Conservation (phyloP, 2,797 vertebrate species). For the Limnodromus scolopaceus region DNA sequence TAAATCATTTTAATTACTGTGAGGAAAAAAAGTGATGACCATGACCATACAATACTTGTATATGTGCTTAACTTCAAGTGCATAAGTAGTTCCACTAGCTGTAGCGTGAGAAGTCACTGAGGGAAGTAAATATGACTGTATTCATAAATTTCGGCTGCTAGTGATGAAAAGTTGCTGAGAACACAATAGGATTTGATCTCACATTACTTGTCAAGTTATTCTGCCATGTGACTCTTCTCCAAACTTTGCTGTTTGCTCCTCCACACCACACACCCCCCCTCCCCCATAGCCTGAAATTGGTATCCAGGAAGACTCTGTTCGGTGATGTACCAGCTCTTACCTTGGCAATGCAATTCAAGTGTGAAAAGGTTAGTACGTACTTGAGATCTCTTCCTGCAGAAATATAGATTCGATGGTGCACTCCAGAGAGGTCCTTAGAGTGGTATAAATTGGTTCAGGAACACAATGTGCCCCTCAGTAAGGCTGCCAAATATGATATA, state of each 20-base stretch:
- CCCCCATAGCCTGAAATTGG: background rate
- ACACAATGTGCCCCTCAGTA: background rate
- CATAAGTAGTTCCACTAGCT: background rate
- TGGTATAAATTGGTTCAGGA: background rate
- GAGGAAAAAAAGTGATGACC: background rate
- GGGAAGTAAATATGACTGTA: background rate
- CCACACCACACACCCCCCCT: rapidly evolving
- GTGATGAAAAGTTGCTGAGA: background rate
- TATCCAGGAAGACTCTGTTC: background rate
- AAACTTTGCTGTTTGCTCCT: background rate
- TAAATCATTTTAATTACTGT: background rate
- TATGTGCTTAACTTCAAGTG: background rate
- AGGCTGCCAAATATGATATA: background rate
- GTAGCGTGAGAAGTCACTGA: background rate
- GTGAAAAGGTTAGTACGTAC: background rate
- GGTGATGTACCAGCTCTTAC: background rate
- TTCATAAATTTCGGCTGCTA: background rate
- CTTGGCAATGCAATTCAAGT: background rate
- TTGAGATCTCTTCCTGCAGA: background rate
- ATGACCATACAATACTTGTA: background rate
- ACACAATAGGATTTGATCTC: background rate
- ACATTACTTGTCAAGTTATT: background rate
- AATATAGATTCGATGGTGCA: background rate
- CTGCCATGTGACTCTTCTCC: background rate
- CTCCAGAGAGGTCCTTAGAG: background rate